Conservation (phyloP, 2,113 vertebrate genomes). For the Aptenodytes forsteri region DNA sequence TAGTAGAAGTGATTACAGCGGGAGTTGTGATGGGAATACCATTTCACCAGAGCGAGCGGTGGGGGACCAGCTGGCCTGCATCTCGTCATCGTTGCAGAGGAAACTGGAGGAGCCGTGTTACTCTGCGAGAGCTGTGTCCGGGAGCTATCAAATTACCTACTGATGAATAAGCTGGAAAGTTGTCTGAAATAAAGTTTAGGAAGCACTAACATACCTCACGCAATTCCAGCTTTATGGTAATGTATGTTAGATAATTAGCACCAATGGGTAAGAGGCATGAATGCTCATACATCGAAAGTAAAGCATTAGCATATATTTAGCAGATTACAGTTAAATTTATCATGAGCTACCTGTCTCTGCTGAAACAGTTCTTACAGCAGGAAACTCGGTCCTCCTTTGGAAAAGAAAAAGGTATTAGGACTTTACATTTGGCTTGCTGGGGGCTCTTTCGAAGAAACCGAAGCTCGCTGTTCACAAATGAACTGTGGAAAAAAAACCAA, state of each 20-base stretch:
- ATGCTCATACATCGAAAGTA: conserved; percentile 10
- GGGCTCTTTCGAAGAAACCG: neutral
- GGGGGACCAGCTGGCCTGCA: neutral
- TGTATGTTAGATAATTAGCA: conserved; percentile 51
- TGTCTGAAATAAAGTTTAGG: conserved; percentile 63
- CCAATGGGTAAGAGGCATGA: conserved; percentile 36
- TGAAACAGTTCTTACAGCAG: neutral
- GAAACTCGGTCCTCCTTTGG: neutral
- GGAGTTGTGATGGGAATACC: conserved; percentile 48
- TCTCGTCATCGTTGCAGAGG: conserved; percentile 6
- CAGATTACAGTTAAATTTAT: conserved; percentile 46
- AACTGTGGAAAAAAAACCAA: neutral
- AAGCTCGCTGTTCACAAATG: neutral
- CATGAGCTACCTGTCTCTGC: conserved; percentile 38
- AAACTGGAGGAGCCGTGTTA: neutral
- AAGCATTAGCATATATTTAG: conserved; percentile 58
- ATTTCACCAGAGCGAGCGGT: conserved; percentile 32
- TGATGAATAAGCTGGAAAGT: conserved; percentile 51
- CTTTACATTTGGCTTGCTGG: neutral
- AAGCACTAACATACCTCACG: neutral
- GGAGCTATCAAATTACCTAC: conserved; percentile 44
- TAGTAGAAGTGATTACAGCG: conserved; percentile 42
- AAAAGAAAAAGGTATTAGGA: neutral
- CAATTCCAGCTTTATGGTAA: conserved; percentile 41
- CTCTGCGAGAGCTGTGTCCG: neutral